Percentiles rank a stretch among this genome's conserved stretches.
These are phyloP conservation scores for Chroicocephalus ridibundus DNA, from an alignment of 2,113 vertebrate species.

Conservation along the genomic window DNA sequence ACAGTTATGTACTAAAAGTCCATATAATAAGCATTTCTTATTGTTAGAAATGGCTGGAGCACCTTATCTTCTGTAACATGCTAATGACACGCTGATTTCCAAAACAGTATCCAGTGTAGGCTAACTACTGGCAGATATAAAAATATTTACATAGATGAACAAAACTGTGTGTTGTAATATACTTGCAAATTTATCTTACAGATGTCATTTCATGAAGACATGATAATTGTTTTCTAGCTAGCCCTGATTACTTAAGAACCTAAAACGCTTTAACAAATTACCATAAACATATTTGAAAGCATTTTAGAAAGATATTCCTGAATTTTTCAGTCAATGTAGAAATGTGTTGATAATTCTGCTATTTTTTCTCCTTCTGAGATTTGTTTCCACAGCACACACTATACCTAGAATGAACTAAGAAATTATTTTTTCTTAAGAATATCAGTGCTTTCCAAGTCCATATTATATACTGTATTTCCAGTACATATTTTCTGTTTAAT, in stretches of 20 bases:
- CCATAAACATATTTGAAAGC: neutral
- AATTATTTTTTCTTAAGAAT: neutral
- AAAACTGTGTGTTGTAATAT: neutral
- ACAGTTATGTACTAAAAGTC: neutral
- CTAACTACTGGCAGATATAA: neutral
- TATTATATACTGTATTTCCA: neutral
- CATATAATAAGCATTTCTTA: neutral
- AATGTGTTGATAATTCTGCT: neutral
- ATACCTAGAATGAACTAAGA: neutral
- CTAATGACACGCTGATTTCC: neutral
- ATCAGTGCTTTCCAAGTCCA: neutral
- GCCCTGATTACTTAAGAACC: neutral
- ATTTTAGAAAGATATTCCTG: neutral
- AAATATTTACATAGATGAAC: conserved; percentile 7
- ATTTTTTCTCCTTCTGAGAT: neutral
- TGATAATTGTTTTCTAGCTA: neutral
- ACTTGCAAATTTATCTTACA: conserved; percentile 21
- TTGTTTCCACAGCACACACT: neutral
- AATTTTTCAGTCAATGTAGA: neutral
- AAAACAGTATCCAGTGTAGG: neutral
- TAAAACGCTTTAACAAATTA: neutral
- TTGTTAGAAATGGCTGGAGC: neutral
- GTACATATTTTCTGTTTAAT: neutral
- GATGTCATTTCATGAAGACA: conserved; percentile 2
- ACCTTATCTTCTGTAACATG: neutral